Base-by-base conservation (phyloP, 2,888 invertebrate species). In the Latrodectus elegans region DNA sequence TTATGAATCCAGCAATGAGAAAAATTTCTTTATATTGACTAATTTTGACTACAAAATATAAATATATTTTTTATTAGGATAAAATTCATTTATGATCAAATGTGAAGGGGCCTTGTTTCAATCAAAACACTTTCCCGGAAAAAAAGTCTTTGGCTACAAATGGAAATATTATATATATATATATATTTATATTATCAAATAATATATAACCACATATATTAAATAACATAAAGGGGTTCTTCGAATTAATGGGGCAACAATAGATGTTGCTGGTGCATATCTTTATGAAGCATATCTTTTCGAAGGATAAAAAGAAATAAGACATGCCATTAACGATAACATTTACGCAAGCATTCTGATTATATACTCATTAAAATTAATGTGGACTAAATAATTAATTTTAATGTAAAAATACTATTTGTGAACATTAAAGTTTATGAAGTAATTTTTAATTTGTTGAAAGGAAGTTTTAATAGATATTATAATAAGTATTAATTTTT, bases 71-170 rank as follows among this genome's bases (percentile, higher is more conserved):
- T 51, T 68, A 55, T 38, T 22, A 80, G 80, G 80, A 80, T 22
- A 71, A 72, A 60, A 52, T 80, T 26, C 72, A 80, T 80, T 64
- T 80, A 17, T 49, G 72, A 72, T 80, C 80, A 6, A 51, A 38
- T 17, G 80, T 80, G n/a, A 80, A 64, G 52, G 17, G 72, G 6
- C 72, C 80, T 38, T 80, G 80, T n/a, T 64, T 72, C 14, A 55
- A 70, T 8, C 53, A 68, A 17, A 68, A 17, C 14, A 15, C 9
- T n/a, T 49, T 4, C 70, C 78, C 1, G 53, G n/a, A n/a, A n/a
- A 78, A 49, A 55, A 38, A 15, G 38, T 60, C 6, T 6, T 38
- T 38, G 0, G 38, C 38, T 38, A 38, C 38, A 38, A 38, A 2
- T 38, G 38, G 38, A n/a, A n/a, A n/a, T n/a, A n/a, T n/a, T n/a